Evolutionary conservation across 2,797 vertebrate genomes (phyloP).

Genomic region (Acridotheres tristis): DNA sequence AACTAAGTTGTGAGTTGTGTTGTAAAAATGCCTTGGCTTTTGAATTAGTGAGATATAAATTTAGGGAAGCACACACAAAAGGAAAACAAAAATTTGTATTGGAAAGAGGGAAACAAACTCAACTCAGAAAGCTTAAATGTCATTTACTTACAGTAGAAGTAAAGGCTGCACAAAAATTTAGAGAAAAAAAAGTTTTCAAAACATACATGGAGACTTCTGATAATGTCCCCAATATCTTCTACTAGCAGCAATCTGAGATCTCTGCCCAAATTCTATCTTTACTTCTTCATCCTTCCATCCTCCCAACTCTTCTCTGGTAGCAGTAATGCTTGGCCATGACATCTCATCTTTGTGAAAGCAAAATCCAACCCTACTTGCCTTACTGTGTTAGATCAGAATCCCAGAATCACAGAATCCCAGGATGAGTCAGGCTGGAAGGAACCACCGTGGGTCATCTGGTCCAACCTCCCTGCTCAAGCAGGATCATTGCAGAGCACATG

Average conservation of each 20-base stretch:
- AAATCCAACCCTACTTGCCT: neutral
- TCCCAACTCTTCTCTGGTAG: neutral
- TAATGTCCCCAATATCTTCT: neutral
- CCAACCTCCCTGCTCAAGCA: neutral
- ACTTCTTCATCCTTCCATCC: neutral
- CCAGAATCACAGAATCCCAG: neutral
- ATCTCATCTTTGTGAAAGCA: neutral
- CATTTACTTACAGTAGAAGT: neutral
- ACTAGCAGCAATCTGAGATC: neutral
- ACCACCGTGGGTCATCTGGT: fast-evolving
- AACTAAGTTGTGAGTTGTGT: neutral
- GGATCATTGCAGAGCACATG: neutral
- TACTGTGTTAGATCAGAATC: neutral
- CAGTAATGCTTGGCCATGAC: neutral
- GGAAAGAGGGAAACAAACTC: neutral
- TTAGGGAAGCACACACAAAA: neutral
- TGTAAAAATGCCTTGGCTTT: neutral
- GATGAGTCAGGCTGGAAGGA: neutral
- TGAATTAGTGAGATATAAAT: neutral
- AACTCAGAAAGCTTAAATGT: neutral
- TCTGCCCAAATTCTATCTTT: neutral
- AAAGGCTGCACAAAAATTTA: neutral
- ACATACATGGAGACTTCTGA: neutral
- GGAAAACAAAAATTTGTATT: neutral
- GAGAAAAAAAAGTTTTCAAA: neutral